Conservation (phyloP, 2,888 invertebrate genomes). For the Xylota segnis region DNA sequence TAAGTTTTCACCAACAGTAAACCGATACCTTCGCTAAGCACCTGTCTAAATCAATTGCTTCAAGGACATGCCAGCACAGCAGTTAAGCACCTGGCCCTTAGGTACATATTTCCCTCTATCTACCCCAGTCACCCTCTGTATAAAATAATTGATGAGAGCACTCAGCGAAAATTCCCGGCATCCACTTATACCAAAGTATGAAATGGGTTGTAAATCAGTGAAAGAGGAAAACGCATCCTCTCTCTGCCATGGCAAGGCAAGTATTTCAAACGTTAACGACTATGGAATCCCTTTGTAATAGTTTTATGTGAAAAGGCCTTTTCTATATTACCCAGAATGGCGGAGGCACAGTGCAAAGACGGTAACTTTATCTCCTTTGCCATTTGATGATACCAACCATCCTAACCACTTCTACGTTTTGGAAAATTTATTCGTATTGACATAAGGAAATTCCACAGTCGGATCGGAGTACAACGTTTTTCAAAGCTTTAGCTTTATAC, state of each 20-base stretch:
- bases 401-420: constrained; percentile 5
- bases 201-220: constrained; percentile 63
- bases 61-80: constrained; percentile 40
- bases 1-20: constrained; percentile 31
- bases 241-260: constrained; percentile 8
- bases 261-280: constrained; percentile 58
- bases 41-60: constrained; percentile 59
- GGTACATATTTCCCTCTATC: constrained; percentile 32
- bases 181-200: constrained; percentile 51
- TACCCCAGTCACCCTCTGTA: not conserved
- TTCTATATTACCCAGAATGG: constrained; percentile 24
- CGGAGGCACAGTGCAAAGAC: not conserved
- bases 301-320: constrained; percentile 59
- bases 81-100: constrained; percentile 61
- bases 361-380: constrained; percentile 23
- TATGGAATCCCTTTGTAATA: constrained; percentile 60
- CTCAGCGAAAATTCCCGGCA: constrained; percentile 61
- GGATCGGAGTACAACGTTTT: constrained; percentile 21
- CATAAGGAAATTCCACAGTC: constrained; percentile 31
- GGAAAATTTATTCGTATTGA: constrained; percentile 35
- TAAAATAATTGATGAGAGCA: constrained; percentile 74
- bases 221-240: constrained; percentile 42
- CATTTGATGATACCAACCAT: constrained; percentile 23
- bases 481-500: not conserved
- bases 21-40: constrained; percentile 49